phyloP scores from a whole-genome alignment of 2,797 vertebrate species.

The Gobionotothen gibberifrons region DNA sequence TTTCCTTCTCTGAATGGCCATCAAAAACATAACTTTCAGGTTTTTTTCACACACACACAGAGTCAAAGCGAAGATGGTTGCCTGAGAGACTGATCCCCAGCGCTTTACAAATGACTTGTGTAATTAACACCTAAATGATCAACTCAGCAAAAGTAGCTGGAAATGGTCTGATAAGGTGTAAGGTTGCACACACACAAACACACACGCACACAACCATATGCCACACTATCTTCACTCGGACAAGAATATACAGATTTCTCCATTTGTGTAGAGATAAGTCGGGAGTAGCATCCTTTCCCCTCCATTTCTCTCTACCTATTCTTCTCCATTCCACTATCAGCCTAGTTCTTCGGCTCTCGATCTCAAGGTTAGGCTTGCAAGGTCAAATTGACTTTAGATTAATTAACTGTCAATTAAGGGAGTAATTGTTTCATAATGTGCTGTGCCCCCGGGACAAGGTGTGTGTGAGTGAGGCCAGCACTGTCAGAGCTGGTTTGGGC shows the following conservation, averaged over 20 bases:
- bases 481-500: slow-evolving; percentile 80
- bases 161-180: slow-evolving; percentile 62
- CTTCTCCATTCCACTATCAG: slow-evolving; percentile 25
- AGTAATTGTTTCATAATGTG: slow-evolving; percentile 86
- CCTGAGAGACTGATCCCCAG: slow-evolving; percentile 24
- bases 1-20: too few relatives aligned
- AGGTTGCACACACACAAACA: slow-evolving; percentile 27
- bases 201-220: slow-evolving; percentile 22
- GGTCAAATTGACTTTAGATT: slow-evolving; percentile 88
- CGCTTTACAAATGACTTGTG: slow-evolving; percentile 38
- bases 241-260: slow-evolving; percentile 52
- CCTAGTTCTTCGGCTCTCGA: slow-evolving; percentile 44
- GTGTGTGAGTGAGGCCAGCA: slow-evolving; percentile 66
- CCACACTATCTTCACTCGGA: slow-evolving; percentile 28
- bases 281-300: slow-evolving; percentile 23
- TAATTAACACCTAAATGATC: slow-evolving; percentile 73
- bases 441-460: slow-evolving; percentile 73
- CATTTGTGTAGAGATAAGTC: slow-evolving; percentile 50
- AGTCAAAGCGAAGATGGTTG: slow-evolving; percentile 23
- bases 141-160: slow-evolving; percentile 67
- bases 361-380: slow-evolving; percentile 82
- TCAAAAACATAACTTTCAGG: too few relatives aligned
- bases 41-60: neutral
- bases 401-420: slow-evolving; percentile 87
- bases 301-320: slow-evolving; percentile 8